Base-by-base conservation (phyloP, 30 jellyfish, hydroid and myxozoan genomes). In the Cassiopea andromeda region DNA sequence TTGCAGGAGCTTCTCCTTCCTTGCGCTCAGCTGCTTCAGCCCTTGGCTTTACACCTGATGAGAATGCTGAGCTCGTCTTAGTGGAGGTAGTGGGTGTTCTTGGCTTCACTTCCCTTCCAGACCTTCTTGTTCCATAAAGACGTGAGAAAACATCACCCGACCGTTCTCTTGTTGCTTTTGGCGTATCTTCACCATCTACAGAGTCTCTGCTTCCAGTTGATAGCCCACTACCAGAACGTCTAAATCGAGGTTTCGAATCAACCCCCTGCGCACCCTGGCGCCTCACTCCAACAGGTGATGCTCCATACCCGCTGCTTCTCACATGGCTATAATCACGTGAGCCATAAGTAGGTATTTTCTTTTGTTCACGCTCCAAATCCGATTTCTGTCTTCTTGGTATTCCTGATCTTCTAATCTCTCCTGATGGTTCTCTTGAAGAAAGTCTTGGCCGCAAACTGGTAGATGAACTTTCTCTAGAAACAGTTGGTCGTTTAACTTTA, bases 121-220 rank as follows among this genome's bases (percentile, higher is more conserved):
- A 75, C 67, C 58, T 86, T 50, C 91, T 48, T 7, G 87, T 48
- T 6, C 94, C 97, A 58, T 94, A 94, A 58, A 95, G 87, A 46
- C 99, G 92, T 7, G 95, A 84, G 84, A 91, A 95, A n/a, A 95
- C 99, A 58, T 95, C 99, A 1, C 99, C 98, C 3, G 99, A 95
- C 59, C 91, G 38, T 77, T 95, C 99, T 18, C 99, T 97, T 46
- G 94, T 17, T 59, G 87, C 48, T 92, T 67, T 95, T 1, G 97
- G 95, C 48, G 96, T 80, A 1, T 97, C 92, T 1, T 83, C 96
- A 74, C 47, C 95, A 47, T 88, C 89, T 5, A 66, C 73, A 5
- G 95, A 88, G 81, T 78, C 95, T 38, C 91, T 67, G 44, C 95
- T 88, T 1, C 95, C 95, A 9, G 91, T 44, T 15, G 93, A 82